These are phyloP conservation scores for Solea solea DNA, from an alignment of 2,113 vertebrate genomes.

Conservation along the genomic window DNA sequence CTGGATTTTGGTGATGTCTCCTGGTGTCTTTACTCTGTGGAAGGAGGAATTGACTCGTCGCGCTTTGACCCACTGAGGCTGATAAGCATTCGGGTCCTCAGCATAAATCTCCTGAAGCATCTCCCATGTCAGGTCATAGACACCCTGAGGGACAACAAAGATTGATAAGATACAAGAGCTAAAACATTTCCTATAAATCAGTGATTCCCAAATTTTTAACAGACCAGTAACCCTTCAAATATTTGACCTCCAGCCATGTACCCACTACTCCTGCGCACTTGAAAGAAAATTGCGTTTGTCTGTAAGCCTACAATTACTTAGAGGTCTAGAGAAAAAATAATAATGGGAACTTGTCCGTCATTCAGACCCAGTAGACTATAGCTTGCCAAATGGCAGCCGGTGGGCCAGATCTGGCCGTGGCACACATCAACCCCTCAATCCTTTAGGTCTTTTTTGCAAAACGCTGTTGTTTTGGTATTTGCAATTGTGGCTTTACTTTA, in stretches of 20 bases:
- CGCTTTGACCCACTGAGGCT: slow-evolving; percentile 93
- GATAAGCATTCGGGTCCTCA: slow-evolving; percentile 89
- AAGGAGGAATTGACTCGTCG: slow-evolving; percentile 83
- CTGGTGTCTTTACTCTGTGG: slow-evolving; percentile 86
- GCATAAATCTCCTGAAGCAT: slow-evolving; percentile 94
- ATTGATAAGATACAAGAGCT: background rate
- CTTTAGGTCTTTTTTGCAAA: too few species aligned
- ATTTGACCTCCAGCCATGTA: too few species aligned
- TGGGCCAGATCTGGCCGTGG: too few species aligned
- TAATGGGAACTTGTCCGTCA: slow-evolving; percentile 1
- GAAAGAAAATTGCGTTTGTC: too few species aligned
- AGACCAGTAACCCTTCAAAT: too few species aligned
- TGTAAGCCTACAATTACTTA: too few species aligned
- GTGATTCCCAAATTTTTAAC: too few species aligned
- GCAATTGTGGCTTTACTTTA: too few species aligned
- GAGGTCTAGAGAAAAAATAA: background rate
- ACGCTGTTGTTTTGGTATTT: too few species aligned
- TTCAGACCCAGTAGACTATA: slow-evolving; percentile 9
- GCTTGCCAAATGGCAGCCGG: too few species aligned
- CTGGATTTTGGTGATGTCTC: slow-evolving; percentile 88
- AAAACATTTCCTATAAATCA: background rate
- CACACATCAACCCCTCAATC: too few species aligned
- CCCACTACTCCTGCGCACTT: too few species aligned
- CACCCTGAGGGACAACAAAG: slow-evolving; percentile 77
- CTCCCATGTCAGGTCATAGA: slow-evolving; percentile 95